A percentile compares a stretch with the other conserved stretches of the same genome.
phyloP scores from a whole-genome alignment of 2,797 vertebrate species.

The Holocentrus rufus region DNA sequence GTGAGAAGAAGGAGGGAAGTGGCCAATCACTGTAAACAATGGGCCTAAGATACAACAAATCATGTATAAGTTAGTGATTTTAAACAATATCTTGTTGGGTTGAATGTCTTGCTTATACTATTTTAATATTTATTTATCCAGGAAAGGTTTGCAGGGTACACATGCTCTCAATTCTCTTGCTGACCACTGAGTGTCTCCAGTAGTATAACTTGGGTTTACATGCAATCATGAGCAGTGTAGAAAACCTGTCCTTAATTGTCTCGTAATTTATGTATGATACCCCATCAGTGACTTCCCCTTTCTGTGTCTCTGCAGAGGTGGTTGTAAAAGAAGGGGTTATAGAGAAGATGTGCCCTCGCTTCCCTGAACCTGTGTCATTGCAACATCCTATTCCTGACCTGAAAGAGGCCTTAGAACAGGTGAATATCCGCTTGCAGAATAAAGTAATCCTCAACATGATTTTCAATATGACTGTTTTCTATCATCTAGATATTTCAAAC shows the following conservation, averaged over 20 bases:
- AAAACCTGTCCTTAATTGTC: not conserved
- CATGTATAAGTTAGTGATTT: no score
- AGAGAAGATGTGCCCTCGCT: conserved; percentile 87
- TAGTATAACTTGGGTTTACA: not conserved
- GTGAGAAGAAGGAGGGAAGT: no score
- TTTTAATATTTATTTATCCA: no score
- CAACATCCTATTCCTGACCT: conserved; percentile 87
- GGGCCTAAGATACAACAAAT: no score
- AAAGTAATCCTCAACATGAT: not conserved
- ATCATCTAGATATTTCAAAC: not conserved
- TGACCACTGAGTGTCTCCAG: not conserved
- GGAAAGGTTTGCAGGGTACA: no score
- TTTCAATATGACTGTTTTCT: not conserved
- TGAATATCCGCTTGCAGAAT: conserved; percentile 24
- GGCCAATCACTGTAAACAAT: no score
- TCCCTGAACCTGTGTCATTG: conserved; percentile 87
- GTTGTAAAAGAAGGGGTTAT: conserved; percentile 11
- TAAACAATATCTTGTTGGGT: no score
- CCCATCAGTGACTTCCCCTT: not conserved
- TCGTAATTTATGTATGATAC: conserved; percentile 7
- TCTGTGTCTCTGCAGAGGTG: conserved; percentile 47
- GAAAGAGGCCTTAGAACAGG: conserved; percentile 89
- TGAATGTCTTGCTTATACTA: no score
- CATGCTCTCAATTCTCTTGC: not conserved
- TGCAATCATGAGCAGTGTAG: not conserved